Evolutionary conservation across 2,113 vertebrate species (phyloP).

Genomic region (Heterotis niloticus): DNA sequence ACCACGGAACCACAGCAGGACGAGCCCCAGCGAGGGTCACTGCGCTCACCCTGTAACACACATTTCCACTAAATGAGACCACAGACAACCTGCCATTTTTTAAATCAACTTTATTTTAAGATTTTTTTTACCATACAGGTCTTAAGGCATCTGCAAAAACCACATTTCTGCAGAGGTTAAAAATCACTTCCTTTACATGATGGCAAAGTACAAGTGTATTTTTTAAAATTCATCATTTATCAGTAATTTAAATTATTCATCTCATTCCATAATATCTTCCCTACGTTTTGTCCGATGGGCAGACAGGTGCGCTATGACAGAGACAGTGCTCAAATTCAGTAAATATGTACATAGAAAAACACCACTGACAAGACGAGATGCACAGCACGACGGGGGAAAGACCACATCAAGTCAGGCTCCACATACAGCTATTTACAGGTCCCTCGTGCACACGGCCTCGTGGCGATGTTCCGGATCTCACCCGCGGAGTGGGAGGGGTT

Average conservation of each 20-base stretch:
- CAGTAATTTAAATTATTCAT: constrained; percentile 49
- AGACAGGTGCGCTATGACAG: constrained; percentile 72
- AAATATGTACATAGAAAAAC: constrained; percentile 86
- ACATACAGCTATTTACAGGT: constrained; percentile 71
- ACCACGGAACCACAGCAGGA: no score
- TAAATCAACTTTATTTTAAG: constrained; percentile 68
- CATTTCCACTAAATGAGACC: background rate
- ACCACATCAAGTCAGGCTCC: constrained; percentile 62
- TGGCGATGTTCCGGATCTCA: constrained; percentile 59
- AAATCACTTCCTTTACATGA: constrained; percentile 55
- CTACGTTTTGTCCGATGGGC: constrained; percentile 70
- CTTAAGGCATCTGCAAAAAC: constrained; percentile 71
- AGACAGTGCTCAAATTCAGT: constrained; percentile 77
- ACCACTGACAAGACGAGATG: constrained; percentile 65
- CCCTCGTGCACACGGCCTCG: constrained; percentile 63
- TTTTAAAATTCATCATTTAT: constrained; percentile 28
- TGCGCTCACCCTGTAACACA: constrained; percentile 55
- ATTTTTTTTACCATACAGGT: constrained; percentile 57
- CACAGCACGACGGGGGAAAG: constrained; percentile 69
- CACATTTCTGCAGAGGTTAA: constrained; percentile 62
- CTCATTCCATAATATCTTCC: constrained; percentile 43
- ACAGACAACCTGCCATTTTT: constrained; percentile 20
- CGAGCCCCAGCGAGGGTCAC: no score
- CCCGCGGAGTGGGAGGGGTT: constrained; percentile 39
- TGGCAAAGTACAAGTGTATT: constrained; percentile 60